These are phyloP conservation scores for Tubiluchus corallicola DNA, from an alignment of 2,888 invertebrate genomes.

Conservation along the genomic window DNA sequence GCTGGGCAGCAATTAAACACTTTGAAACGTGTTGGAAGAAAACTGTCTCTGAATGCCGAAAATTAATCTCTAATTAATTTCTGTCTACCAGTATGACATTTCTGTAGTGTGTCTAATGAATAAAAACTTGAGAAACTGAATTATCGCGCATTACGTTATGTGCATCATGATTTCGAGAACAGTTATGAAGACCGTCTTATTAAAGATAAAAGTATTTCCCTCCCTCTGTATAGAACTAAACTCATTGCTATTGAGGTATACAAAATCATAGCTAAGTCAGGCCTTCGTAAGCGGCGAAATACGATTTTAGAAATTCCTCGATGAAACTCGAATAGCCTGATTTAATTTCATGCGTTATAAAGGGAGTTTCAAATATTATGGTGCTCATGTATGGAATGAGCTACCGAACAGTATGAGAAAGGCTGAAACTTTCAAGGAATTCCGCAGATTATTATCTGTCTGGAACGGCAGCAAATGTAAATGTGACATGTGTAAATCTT, in stretches of 20 bases:
- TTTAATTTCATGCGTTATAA: no score
- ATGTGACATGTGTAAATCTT: no score
- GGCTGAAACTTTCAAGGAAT: no score
- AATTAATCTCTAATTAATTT: no score
- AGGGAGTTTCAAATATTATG: no score
- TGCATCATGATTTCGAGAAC: background rate
- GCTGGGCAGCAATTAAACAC: background rate
- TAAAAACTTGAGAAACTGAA: background rate
- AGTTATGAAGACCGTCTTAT: background rate
- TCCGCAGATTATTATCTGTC: no score
- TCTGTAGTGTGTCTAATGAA: background rate
- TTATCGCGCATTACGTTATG: background rate
- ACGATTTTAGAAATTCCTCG: no score
- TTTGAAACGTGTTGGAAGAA: background rate
- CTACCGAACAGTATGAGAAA: no score
- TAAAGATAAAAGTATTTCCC: background rate
- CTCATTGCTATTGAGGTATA: background rate
- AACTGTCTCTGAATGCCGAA: background rate
- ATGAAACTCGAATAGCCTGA: no score
- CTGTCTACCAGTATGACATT: background rate
- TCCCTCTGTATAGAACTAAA: background rate
- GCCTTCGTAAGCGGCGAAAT: no score
- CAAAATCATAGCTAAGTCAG: background rate
- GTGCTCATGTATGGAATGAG: no score
- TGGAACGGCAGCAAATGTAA: no score